Conservation (phyloP, 2,113 vertebrate genomes). For the Lepidothrix coronata region DNA sequence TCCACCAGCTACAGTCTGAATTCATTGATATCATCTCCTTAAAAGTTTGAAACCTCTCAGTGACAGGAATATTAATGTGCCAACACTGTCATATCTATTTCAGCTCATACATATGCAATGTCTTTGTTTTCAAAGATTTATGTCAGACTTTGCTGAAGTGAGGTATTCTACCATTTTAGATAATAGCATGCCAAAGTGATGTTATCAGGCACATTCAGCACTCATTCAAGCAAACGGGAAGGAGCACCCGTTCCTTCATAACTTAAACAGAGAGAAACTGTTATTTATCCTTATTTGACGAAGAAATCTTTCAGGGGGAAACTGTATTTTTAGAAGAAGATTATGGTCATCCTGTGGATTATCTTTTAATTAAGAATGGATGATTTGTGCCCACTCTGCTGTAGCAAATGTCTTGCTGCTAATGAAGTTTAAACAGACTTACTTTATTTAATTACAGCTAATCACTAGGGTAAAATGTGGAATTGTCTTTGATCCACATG, state of each 20-base stretch:
- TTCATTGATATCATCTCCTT: slow-evolving; percentile 94
- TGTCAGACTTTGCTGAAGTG: slow-evolving; percentile 99
- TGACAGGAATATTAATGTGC: slow-evolving; percentile 99
- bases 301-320: slow-evolving; percentile 80
- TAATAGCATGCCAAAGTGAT: slow-evolving; percentile 99
- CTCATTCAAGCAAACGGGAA: slow-evolving; percentile 74
- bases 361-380: slow-evolving; percentile 99
- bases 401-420: slow-evolving; percentile 93
- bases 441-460: slow-evolving; percentile 99
- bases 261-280: slow-evolving; percentile 66
- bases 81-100: slow-evolving; percentile 99
- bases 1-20: slow-evolving; percentile 92
- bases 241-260: slow-evolving; percentile 56
- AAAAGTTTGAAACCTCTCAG: slow-evolving; percentile 99
- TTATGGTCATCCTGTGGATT: slow-evolving; percentile 97
- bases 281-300: slow-evolving; percentile 83
- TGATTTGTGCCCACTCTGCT: slow-evolving; percentile 97
- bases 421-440: slow-evolving; percentile 99
- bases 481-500: slow-evolving; percentile 94
- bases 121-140: slow-evolving; percentile 99
- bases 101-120: slow-evolving; percentile 99
- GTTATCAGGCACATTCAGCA: slow-evolving; percentile 89
- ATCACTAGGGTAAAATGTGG: slow-evolving; percentile 92
- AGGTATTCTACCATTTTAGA: slow-evolving; percentile 99
- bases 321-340: slow-evolving; percentile 91